Base-by-base conservation (phyloP, 2,888 invertebrate genomes). In the Neocrepidodera transversa region DNA sequence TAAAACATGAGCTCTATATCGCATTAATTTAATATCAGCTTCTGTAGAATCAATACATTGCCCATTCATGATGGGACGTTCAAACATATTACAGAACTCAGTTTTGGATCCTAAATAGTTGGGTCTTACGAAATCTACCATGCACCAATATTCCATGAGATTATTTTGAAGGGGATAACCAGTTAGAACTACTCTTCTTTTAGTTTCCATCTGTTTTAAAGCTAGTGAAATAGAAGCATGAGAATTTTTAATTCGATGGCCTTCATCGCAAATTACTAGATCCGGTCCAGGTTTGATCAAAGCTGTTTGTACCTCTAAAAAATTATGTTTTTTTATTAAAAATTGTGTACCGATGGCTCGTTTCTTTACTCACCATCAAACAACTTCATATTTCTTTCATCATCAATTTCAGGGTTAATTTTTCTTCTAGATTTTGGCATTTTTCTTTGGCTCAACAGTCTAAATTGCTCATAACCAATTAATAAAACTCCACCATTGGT, bases 81-180 rank as follows among this genome's bases (percentile, higher is more conserved):
- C 98, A 78, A 99, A 99, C 96, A 97, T 97, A 78, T 97, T 97
- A 74, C 93, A 91, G 79, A 99, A 99, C 79, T 98, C 97, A 0
- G 95, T 93, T 79, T 96, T 95, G 16, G 93, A 93, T 59, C 98
- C 99, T 32, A 99, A 85, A 80, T 95, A 98, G 81, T 96, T 97
- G 0, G 99, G 99, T 16, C 98, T 85, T 0, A 98, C 97, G 80
- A 98, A 99, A 78, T 99, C 97, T 0, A 97, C 97, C 97, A 97
- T 97, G 76, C 97, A 97, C 96, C 96, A 97, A 78, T 97, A 97
- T 76, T 95, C 96, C 55, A 95, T 82, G 13, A 99, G 82, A 79
- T 99, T 99, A 79, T 99, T 99, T 81, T 99, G 99, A 8, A 99
- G 82, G 0, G 99, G 99, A 81, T 98, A 98, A 2, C 99, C 99